phyloP scores from a whole-genome alignment of 1,140 invertebrate genomes.

The Triops longicaudatus region DNA sequence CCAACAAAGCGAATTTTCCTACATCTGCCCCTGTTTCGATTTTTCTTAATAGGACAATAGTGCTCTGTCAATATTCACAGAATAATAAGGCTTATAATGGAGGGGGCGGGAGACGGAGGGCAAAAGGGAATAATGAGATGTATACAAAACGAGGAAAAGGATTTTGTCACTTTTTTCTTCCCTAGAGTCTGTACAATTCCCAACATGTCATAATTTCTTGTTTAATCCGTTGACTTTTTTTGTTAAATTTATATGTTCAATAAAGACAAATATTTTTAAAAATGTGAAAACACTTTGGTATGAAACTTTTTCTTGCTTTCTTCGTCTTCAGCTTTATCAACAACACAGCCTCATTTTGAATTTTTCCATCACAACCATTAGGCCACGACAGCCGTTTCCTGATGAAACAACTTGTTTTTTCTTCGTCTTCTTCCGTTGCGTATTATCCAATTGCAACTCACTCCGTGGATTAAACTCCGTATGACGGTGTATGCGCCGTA shows the following conservation, averaged over 20 bases:
- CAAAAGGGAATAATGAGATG: constrained; percentile 9
- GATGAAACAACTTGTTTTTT: background rate
- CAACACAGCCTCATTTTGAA: constrained; percentile 15
- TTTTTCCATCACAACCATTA: constrained; percentile 15
- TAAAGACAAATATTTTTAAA: background rate
- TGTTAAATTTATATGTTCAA: background rate
- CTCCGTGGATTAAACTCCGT: background rate
- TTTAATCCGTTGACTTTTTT: background rate
- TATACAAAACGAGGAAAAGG: constrained; percentile 3
- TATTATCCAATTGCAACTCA: background rate
- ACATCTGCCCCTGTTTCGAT: background rate
- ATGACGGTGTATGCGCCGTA: background rate
- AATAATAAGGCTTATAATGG: constrained; percentile 14
- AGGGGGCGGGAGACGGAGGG: background rate
- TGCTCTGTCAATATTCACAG: background rate
- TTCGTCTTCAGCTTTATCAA: background rate
- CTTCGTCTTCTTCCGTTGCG: no score
- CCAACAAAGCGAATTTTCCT: background rate
- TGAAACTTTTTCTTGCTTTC: background rate
- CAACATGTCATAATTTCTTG: background rate
- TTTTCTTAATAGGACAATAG: background rate
- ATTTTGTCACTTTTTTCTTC: background rate
- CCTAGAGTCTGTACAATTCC: background rate
- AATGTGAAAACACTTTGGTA: constrained; percentile 12
- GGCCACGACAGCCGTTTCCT: background rate